phyloP scores from a whole-genome alignment of 2,113 vertebrate genomes.

The Atractosteus spatula region DNA sequence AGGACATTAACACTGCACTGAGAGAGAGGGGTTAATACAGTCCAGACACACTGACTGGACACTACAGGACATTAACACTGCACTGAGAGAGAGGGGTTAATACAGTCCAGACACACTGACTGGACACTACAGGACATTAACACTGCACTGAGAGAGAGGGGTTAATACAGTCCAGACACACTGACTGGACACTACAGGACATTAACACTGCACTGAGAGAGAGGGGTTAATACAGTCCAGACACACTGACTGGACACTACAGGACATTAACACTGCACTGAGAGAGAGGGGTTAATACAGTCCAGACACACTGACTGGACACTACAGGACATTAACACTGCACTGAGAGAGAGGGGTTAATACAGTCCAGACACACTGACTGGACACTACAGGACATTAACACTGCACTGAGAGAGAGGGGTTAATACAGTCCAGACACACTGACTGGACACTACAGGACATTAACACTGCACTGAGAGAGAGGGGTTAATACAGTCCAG shows the following conservation, averaged over 20 bases:
- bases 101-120: background rate
- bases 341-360: background rate
- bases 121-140: background rate
- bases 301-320: background rate
- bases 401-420: background rate
- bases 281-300: background rate
- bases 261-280: background rate
- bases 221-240: background rate
- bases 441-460: background rate
- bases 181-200: background rate
- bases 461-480: background rate
- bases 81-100: background rate
- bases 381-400: background rate
- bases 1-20: background rate
- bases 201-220: background rate
- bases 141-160: background rate
- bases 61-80: background rate
- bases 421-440: no score
- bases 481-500: background rate
- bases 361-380: background rate
- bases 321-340: background rate
- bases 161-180: no score
- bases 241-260: background rate
- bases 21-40: background rate
- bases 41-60: background rate